phyloP scores from a whole-genome alignment of 2,888 invertebrate species.

The Scrobipalpa atriplicella region DNA sequence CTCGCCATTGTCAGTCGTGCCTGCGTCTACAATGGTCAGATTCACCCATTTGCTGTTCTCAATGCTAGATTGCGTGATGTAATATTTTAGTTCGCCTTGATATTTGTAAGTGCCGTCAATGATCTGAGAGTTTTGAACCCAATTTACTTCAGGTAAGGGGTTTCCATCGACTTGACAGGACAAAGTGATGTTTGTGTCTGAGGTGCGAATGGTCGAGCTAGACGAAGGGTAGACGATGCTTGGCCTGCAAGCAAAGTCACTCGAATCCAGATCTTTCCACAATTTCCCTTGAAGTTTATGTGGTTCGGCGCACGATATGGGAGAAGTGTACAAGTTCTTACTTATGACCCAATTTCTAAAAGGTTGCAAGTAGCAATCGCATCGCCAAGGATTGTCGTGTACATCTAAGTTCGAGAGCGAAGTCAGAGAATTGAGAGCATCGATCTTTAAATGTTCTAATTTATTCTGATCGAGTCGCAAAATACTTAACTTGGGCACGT shows the following conservation, averaged over 20 bases:
- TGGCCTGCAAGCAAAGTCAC: constrained; percentile 92
- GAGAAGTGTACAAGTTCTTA: constrained; percentile 88
- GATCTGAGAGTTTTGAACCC: constrained; percentile 86
- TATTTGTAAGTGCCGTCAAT: constrained; percentile 80
- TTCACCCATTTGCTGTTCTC: constrained; percentile 85
- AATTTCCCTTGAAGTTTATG: constrained; percentile 84
- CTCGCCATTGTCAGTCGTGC: constrained; percentile 86
- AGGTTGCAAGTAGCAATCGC: constrained; percentile 91
- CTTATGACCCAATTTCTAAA: constrained; percentile 90
- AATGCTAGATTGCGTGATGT: constrained; percentile 55
- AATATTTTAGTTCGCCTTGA: constrained; percentile 77
- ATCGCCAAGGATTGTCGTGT: constrained; percentile 93
- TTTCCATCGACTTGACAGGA: constrained; percentile 89
- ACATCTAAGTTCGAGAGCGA: constrained; percentile 89
- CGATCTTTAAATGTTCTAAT: constrained; percentile 85
- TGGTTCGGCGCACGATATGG: constrained; percentile 89
- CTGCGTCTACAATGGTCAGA: constrained; percentile 85
- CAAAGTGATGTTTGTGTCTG: constrained; percentile 86
- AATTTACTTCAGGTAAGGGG: constrained; percentile 89
- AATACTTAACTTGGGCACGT: constrained; percentile 85
- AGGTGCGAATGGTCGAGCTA: constrained; percentile 83
- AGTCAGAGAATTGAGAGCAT: constrained; percentile 85
- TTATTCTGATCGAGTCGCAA: constrained; percentile 89
- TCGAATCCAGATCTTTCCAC: constrained; percentile 88
- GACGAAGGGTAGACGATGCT: constrained; percentile 86